These are phyloP conservation scores for Myoxocephalus aenaeus DNA, from an alignment of 2,797 vertebrate species.

Conservation along the genomic window DNA sequence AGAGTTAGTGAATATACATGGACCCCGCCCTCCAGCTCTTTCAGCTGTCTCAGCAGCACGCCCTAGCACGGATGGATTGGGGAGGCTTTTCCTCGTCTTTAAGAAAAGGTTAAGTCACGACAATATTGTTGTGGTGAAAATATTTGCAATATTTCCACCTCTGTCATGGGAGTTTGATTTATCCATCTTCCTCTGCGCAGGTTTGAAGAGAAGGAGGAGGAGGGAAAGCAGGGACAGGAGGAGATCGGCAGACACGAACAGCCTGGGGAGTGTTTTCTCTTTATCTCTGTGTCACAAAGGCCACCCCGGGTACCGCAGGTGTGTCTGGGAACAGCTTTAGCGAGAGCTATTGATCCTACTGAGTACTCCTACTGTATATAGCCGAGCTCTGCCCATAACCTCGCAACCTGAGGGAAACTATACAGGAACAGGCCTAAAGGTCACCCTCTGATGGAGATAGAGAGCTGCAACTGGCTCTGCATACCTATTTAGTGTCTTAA, in stretches of 20 bases:
- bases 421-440: slow-evolving; percentile 73
- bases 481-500: slow-evolving; percentile 63
- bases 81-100: slow-evolving; percentile 48
- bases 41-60: slow-evolving; percentile 84
- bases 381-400: slow-evolving; percentile 67
- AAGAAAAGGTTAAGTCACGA: slow-evolving; percentile 83
- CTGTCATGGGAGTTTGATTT: slow-evolving; percentile 70
- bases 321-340: slow-evolving; percentile 75
- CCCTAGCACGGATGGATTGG: slow-evolving; percentile 61
- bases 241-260: slow-evolving; percentile 68
- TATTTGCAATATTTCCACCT: slow-evolving; percentile 74
- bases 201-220: slow-evolving; percentile 25
- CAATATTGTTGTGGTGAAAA: slow-evolving; percentile 82
- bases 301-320: slow-evolving; percentile 77
- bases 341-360: slow-evolving; percentile 77
- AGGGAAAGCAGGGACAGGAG: slow-evolving; percentile 28
- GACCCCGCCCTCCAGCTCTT: slow-evolving; percentile 75
- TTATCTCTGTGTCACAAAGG: slow-evolving; percentile 81
- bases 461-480: slow-evolving; percentile 46
- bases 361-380: slow-evolving; percentile 76
- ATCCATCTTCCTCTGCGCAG: slow-evolving; percentile 71
- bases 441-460: slow-evolving; percentile 66
- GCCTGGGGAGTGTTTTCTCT: slow-evolving; percentile 77
- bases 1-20: slow-evolving; percentile 86
- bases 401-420: slow-evolving; percentile 71